phyloP scores from a whole-genome alignment of 2,888 invertebrate species.

The Hyposoter dolosus region DNA sequence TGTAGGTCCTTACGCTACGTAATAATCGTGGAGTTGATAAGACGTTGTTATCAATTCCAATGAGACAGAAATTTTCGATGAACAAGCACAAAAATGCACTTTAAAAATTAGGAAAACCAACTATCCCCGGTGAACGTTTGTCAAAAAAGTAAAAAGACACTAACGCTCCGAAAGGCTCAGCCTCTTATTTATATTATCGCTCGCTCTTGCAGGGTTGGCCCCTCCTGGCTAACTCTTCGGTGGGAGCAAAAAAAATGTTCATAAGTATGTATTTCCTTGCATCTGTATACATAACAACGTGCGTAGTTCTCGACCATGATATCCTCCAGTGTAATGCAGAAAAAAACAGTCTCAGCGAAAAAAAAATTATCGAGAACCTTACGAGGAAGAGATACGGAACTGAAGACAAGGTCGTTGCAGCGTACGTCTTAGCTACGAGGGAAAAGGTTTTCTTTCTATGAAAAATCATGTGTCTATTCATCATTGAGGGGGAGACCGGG shows the following conservation, averaged over 20 bases:
- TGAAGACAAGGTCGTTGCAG: background rate
- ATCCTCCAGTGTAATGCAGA: background rate
- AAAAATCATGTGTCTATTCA: background rate
- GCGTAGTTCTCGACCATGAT: slow-evolving; percentile 28
- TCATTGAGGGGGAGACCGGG: background rate
- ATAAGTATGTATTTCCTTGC: slow-evolving; percentile 1
- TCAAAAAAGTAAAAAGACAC: slow-evolving; percentile 1
- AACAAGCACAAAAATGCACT: background rate
- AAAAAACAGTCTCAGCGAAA: slow-evolving; percentile 1
- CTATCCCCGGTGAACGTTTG: background rate
- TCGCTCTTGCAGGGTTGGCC: slow-evolving; percentile 30
- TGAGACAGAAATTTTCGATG: background rate
- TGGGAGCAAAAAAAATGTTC: slow-evolving; percentile 6
- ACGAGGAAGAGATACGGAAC: slow-evolving; percentile 14
- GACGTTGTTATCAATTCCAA: background rate
- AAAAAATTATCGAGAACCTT: slow-evolving; percentile 12
- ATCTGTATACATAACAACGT: background rate
- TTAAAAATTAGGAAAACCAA: no score
- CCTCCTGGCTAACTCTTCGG: slow-evolving; percentile 19
- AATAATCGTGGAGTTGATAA: background rate
- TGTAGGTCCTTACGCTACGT: background rate
- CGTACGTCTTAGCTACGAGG: background rate
- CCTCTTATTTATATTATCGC: slow-evolving; percentile 26
- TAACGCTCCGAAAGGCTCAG: background rate
- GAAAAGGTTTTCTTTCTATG: slow-evolving; percentile 9